Percentiles rank a stretch among this genome's conserved stretches.
Conservation (phyloP, 2,113 vertebrate genomes). For the Caranx ignobilis region DNA sequence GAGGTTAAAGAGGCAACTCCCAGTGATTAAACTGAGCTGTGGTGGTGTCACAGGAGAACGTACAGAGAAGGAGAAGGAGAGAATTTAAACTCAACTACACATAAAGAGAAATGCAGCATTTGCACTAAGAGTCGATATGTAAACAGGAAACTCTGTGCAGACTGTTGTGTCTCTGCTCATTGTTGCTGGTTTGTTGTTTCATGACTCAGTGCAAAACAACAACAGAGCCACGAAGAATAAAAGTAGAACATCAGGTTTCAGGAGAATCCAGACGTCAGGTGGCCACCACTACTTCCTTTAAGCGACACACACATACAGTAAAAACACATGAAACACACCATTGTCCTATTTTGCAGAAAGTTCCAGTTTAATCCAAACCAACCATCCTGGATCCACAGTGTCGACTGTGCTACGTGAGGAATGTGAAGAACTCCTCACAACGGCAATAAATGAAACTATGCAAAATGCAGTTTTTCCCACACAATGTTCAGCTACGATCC, state of each 20-base stretch:
- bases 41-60: constrained; percentile 34
- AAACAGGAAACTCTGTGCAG: background rate
- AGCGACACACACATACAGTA: background rate
- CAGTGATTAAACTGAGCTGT: constrained; percentile 59
- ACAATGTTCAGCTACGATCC: constrained; percentile 24
- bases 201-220: constrained; percentile 1
- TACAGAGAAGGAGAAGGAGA: constrained; percentile 2
- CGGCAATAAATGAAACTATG: constrained; percentile 60
- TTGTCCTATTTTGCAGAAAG: constrained; percentile 21
- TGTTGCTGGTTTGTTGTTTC: background rate
- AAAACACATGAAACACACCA: background rate
- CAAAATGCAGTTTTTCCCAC: constrained; percentile 56
- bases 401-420: constrained; percentile 55
- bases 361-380: constrained; percentile 29
- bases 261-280: background rate
- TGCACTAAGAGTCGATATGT: background rate
- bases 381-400: constrained; percentile 19
- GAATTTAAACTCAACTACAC: background rate
- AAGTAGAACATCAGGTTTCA: background rate
- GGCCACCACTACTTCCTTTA: constrained; percentile 1
- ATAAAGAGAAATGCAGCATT: background rate
- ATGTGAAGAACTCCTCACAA: constrained; percentile 55
- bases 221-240: background rate
- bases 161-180: background rate
- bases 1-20: constrained; percentile 63